Evolutionary conservation across 2,888 invertebrate species (phyloP).

Genomic region (Lysandra coridon): DNA sequence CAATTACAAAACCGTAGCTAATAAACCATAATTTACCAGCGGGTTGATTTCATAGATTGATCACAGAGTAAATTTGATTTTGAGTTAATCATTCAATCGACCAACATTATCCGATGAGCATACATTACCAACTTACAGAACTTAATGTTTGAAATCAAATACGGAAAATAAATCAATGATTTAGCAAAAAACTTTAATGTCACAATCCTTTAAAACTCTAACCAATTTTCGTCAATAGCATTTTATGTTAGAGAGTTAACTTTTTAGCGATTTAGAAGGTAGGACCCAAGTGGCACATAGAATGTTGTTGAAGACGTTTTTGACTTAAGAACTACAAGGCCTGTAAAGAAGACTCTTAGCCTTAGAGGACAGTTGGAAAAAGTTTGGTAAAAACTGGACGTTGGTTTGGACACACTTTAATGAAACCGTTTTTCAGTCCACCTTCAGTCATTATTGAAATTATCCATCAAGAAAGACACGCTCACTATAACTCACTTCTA

Average conservation of each 20-base stretch:
- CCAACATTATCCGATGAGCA: slow-evolving; percentile 13
- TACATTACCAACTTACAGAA: not conserved
- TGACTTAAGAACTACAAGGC: too few relatives aligned
- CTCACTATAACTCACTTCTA: not conserved
- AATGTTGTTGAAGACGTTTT: too few relatives aligned
- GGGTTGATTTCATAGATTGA: not conserved
- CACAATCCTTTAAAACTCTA: too few relatives aligned
- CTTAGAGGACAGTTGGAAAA: too few relatives aligned
- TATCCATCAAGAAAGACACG: not conserved
- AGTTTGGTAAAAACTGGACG: too few relatives aligned
- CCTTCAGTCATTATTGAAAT: not conserved
- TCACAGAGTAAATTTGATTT: slow-evolving; percentile 15
- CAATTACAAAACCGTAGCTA: slow-evolving; percentile 14
- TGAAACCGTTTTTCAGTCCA: too few relatives aligned
- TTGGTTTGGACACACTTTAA: too few relatives aligned
- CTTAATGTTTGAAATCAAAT: not conserved
- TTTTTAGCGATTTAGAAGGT: too few relatives aligned
- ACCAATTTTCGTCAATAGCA: too few relatives aligned
- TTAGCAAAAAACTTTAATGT: not conserved
- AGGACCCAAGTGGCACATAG: too few relatives aligned
- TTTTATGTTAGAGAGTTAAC: too few relatives aligned
- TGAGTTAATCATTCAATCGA: slow-evolving; percentile 16
- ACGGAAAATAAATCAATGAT: not conserved
- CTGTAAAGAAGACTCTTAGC: too few relatives aligned
- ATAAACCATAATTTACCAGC: slow-evolving; percentile 7